Evolutionary conservation across 2,113 vertebrate genomes (phyloP).

Genomic region (Sturnus vulgaris): DNA sequence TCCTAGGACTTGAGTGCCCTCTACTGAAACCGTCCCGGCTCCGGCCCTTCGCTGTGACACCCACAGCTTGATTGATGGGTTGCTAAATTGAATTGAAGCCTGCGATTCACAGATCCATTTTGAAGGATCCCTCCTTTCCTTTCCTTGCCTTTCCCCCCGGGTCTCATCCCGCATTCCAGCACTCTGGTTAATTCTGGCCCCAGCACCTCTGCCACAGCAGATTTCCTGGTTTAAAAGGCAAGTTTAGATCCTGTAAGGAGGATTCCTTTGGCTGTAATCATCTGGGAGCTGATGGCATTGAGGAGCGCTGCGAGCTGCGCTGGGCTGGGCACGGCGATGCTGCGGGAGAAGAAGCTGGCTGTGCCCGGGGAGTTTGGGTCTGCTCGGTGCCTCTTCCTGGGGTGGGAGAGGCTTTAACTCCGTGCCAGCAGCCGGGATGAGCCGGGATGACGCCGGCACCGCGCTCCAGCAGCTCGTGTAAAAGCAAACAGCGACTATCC

Average conservation of each 20-base stretch:
- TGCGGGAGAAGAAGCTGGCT: not conserved
- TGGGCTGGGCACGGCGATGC: fast-evolving
- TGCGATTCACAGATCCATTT: fast-evolving
- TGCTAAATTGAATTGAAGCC: not conserved
- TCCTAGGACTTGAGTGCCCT: slow-evolving; percentile 87
- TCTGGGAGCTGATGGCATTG: fast-evolving
- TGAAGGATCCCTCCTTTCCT: not conserved
- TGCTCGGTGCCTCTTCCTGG: fast-evolving
- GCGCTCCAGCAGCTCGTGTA: fast-evolving
- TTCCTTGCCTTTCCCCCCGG: not conserved
- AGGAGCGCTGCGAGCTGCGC: fast-evolving
- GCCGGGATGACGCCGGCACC: not conserved
- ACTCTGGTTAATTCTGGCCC: fast-evolving
- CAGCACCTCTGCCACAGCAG: not conserved
- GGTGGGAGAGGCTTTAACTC: fast-evolving
- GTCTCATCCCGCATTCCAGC: fast-evolving
- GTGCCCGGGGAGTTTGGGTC: fast-evolving
- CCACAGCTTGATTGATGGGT: not conserved
- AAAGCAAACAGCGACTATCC: not conserved
- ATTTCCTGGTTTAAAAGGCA: not conserved
- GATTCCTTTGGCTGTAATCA: fast-evolving
- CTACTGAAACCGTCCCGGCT: slow-evolving; percentile 79
- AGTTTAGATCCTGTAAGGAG: fast-evolving
- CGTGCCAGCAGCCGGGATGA: no score
- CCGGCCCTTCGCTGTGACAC: slow-evolving; percentile 46